Evolutionary conservation across 2,113 vertebrate species (phyloP).

Genomic region (Philantomba maxwellii): DNA sequence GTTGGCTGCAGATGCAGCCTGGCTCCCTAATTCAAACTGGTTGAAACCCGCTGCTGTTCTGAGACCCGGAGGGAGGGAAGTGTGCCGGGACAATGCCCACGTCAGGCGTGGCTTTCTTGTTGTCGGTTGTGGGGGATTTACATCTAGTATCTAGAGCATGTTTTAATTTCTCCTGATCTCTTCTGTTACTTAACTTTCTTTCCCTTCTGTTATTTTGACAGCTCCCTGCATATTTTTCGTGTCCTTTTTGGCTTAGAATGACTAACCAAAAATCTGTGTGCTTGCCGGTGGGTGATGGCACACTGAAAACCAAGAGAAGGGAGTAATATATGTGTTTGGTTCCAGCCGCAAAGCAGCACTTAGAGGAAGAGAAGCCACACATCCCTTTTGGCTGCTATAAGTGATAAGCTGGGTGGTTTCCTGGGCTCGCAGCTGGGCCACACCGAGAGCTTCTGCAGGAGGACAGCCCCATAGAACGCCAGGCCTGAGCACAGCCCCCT

Average conservation of each 20-base stretch:
- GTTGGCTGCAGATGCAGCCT: background rate
- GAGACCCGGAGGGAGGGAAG: background rate
- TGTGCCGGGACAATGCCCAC: no score
- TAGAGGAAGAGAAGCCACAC: background rate
- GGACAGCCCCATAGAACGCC: background rate
- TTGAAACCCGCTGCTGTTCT: background rate
- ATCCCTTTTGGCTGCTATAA: background rate
- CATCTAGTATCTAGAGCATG: background rate
- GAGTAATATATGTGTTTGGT: background rate
- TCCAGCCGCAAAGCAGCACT: background rate
- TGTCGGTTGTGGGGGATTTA: background rate
- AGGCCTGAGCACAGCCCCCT: background rate
- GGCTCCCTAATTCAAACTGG: conserved; percentile 24
- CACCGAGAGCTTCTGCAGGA: background rate
- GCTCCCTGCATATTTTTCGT: background rate
- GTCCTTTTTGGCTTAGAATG: background rate
- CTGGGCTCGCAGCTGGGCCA: background rate
- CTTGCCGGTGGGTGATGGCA: background rate
- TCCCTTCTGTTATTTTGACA: background rate
- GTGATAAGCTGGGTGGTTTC: background rate
- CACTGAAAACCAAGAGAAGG: background rate
- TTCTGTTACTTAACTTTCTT: background rate
- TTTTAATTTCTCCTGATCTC: background rate
- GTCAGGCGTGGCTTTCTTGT: background rate
- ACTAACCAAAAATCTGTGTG: background rate